Conservation (phyloP, 2,797 vertebrate genomes). For the Poeciliopsis turneri region DNA sequence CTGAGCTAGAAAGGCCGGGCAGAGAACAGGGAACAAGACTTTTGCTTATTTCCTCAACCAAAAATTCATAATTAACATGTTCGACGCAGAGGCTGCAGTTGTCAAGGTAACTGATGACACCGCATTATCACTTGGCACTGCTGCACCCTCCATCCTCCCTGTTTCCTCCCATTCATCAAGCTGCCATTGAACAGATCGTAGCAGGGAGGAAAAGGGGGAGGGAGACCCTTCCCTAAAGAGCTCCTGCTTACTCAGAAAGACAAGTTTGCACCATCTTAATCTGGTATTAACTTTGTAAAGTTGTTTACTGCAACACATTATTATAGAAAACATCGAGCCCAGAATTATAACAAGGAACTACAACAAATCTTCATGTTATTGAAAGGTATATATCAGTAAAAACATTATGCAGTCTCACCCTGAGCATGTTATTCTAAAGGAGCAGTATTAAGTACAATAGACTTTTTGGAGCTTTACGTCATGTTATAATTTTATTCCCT, state of each 20-base stretch:
- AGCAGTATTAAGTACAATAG: too few species aligned
- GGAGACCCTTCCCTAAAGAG: constrained; percentile 38
- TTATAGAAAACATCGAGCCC: constrained; percentile 25
- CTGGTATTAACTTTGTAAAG: constrained; percentile 33
- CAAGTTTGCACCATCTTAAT: constrained; percentile 33
- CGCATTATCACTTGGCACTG: constrained; percentile 62
- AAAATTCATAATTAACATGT: constrained; percentile 70
- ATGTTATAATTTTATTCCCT: too few species aligned
- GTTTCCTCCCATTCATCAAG: constrained; percentile 61
- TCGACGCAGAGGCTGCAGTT: constrained; percentile 62
- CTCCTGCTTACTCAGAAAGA: constrained; percentile 48
- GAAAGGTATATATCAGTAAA: neutral
- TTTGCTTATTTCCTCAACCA: constrained; percentile 61
- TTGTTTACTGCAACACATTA: constrained; percentile 34
- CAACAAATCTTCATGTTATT: neutral
- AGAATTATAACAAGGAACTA: neutral
- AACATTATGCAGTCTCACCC: neutral
- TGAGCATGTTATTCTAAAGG: neutral
- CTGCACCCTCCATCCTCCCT: constrained; percentile 49
- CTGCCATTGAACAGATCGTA: constrained; percentile 49
- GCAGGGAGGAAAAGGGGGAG: constrained; percentile 31
- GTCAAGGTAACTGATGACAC: constrained; percentile 79
- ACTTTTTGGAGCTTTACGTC: too few species aligned
- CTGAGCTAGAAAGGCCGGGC: constrained; percentile 37
- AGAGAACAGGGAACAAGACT: constrained; percentile 50